phyloP scores from a whole-genome alignment of 2,113 vertebrate genomes.

The Axis porcinus region DNA sequence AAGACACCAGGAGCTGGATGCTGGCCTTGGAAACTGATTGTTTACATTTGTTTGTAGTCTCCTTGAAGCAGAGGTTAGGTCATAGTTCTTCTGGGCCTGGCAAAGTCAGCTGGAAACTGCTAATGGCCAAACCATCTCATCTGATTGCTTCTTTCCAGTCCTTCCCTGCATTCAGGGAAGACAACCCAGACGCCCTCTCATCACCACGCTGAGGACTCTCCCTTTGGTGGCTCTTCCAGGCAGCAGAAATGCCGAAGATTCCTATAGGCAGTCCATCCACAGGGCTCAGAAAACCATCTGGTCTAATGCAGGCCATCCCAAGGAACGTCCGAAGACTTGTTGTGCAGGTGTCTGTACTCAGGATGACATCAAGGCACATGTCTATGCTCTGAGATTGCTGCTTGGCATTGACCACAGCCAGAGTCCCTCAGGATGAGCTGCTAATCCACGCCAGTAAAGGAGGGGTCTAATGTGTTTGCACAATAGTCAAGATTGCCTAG shows the following conservation, averaged over 20 bases:
- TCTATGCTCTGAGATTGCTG: not conserved
- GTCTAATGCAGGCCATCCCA: not conserved
- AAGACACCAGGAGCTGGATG: conserved; percentile 42
- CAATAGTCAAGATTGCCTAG: not conserved
- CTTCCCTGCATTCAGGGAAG: not conserved
- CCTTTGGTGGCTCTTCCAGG: not conserved
- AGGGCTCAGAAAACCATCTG: not conserved
- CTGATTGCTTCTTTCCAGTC: conserved; percentile 41
- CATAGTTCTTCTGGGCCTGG: conserved; percentile 60
- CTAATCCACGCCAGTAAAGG: not conserved
- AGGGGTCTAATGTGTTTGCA: not conserved
- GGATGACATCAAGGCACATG: not conserved
- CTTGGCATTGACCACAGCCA: not conserved
- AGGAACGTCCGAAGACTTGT: not conserved
- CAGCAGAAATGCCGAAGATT: not conserved
- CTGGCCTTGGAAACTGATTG: conserved; percentile 67
- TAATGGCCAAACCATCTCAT: not conserved
- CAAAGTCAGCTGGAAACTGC: conserved; percentile 52
- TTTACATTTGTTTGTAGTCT: conserved; percentile 66
- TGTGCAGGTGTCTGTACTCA: not conserved
- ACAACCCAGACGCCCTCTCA: conserved; percentile 10
- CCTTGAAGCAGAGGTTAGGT: conserved; percentile 68
- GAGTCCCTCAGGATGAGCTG: not conserved
- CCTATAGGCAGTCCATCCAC: too few relatives aligned
- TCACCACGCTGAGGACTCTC: not conserved